Evolutionary conservation across 2,888 invertebrate genomes (phyloP), one percentile per base, ranked within the genome.

Genomic region (Trissoscelio sp.): DNA sequence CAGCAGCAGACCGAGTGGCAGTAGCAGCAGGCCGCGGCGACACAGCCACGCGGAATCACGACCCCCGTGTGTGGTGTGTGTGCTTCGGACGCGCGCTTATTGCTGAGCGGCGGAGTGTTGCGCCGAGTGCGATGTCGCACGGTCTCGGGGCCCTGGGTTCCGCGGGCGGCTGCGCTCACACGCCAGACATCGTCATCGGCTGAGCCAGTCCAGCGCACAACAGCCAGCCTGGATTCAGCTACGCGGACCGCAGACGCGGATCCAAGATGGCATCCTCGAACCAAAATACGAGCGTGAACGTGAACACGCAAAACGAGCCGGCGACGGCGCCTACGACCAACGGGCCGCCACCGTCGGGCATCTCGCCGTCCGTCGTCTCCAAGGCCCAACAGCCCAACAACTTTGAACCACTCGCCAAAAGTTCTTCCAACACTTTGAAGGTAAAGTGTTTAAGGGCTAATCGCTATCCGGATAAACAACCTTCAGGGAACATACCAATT

Each of bases 381-480:
- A 77, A 70, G 39, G 44, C 62, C 7, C 77, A 77, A 55, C 85
- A 86, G 69, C 88, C 88, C 66, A 88, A 88, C 73, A 77, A 88
- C 18, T 90, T 90, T 78, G 92, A 91, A 72, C 88, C 90, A 3
- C 85, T 91, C 51, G 91, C 91, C 79, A 91, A 91, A 77, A 91
- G 89, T 82, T 89, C 91, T 37, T 91, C 89, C 28, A 92, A 91
- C 82, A 92, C 92, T 18, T 85, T 92, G 28, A 92, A 92, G 90
- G 92, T 92, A 88, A 55, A 31, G 37, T 16, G 42, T 48, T 11
- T 48, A 37, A 37, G 2, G 11, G 37, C 4, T n/a, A n/a, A n/a
- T n/a, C n/a, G n/a, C n/a, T n/a, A n/a, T n/a, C n/a, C n/a, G n/a
- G n/a, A n/a, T n/a, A n/a, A n/a, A n/a, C n/a, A n/a, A n/a, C n/a